Evolutionary conservation across 2,888 invertebrate genomes (phyloP).

Genomic region (Nezara viridula): DNA sequence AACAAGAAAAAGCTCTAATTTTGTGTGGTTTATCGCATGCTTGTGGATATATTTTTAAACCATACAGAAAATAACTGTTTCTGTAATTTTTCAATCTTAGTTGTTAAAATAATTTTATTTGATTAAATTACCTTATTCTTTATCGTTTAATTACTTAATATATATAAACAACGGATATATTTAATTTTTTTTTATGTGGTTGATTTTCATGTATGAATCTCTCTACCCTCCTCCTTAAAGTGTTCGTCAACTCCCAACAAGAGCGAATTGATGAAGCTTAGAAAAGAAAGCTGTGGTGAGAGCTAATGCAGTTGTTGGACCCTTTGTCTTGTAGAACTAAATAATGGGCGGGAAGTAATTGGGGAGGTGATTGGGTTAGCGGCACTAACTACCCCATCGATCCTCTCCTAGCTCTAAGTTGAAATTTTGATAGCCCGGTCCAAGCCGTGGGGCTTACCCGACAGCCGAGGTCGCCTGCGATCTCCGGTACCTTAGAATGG

Average conservation of each 20-base stretch:
- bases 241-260: neutral
- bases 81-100: no score
- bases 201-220: no score
- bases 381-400: slow-evolving; percentile 5
- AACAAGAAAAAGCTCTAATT: neutral
- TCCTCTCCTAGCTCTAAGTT: neutral
- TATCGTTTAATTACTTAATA: no score
- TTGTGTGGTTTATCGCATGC: no score
- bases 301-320: slow-evolving; percentile 21
- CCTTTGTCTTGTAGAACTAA: slow-evolving; percentile 28
- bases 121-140: no score
- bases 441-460: neutral
- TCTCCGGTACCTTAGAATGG: neutral
- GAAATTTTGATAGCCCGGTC: neutral
- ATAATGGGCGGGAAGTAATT: slow-evolving; percentile 25
- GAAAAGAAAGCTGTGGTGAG: slow-evolving; percentile 22
- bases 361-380: slow-evolving; percentile 24
- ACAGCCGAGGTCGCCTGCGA: no score
- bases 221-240: no score
- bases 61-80: no score
- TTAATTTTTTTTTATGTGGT: no score
- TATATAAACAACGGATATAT: no score
- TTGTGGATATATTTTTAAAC: no score
- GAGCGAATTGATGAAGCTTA: neutral
- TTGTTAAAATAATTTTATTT: no score